Evolutionary conservation across 2,888 invertebrate genomes (phyloP).

Genomic region (Chelonus formosanus): DNA sequence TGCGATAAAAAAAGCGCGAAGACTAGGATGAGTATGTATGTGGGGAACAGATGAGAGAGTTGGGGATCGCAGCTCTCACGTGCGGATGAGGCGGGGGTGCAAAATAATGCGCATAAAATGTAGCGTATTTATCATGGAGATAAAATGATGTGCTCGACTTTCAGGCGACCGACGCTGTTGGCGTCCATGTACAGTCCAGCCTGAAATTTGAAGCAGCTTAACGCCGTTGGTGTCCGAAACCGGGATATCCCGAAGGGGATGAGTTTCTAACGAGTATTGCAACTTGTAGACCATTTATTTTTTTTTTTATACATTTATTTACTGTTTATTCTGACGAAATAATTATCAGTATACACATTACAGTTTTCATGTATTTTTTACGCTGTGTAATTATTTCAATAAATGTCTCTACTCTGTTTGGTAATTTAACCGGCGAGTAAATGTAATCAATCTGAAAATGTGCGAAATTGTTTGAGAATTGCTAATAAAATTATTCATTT

Average conservation of each 20-base stretch:
- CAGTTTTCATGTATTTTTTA: too few relatives aligned
- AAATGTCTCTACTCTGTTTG: too few relatives aligned
- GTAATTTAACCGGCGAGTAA: too few relatives aligned
- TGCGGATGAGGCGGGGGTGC: conserved; percentile 59
- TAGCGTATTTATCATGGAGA: conserved; percentile 64
- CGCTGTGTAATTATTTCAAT: too few relatives aligned
- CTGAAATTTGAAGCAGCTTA: conserved; percentile 41
- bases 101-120: conserved; percentile 65
- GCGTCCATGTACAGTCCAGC: conserved; percentile 44
- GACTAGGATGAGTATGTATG: conserved; percentile 23
- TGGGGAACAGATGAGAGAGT: conserved; percentile 34
- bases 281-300: background rate
- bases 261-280: conserved; percentile 22
- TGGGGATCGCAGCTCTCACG: conserved; percentile 53
- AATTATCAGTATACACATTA: too few relatives aligned
- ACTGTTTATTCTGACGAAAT: too few relatives aligned
- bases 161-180: conserved; percentile 55
- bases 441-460: too few relatives aligned
- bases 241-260: conserved; percentile 16
- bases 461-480: conserved; percentile 56
- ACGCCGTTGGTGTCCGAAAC: conserved; percentile 13
- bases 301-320: background rate
- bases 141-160: conserved; percentile 63
- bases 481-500: conserved; percentile 59
- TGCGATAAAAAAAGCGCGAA: conserved; percentile 19